Conservation (phyloP, 2,797 vertebrate species). For the Glyptemys insculpta region DNA sequence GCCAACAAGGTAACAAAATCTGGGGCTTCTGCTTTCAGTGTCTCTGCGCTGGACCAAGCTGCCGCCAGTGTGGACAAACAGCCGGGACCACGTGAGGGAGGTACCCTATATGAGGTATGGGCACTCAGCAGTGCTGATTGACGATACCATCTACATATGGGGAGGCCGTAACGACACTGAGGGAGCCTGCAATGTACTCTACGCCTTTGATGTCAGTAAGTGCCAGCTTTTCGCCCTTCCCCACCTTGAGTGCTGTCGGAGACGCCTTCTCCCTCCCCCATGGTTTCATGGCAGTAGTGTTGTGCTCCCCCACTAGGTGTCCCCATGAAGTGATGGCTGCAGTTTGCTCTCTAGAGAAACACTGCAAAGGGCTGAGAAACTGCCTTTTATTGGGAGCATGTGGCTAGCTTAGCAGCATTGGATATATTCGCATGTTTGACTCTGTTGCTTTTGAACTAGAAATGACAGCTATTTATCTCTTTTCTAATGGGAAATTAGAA, state of each 20-base stretch:
- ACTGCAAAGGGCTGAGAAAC: background rate
- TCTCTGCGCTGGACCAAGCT: slow-evolving; percentile 97
- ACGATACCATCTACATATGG: slow-evolving; percentile 97
- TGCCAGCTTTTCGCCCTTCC: slow-evolving; percentile 47
- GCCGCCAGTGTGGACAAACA: slow-evolving; percentile 90
- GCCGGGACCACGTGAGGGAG: slow-evolving; percentile 88
- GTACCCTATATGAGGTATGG: slow-evolving; percentile 99
- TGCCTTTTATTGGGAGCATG: background rate
- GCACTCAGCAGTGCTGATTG: slow-evolving; percentile 96
- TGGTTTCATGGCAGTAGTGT: background rate
- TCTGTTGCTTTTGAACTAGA: background rate
- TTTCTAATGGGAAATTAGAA: background rate
- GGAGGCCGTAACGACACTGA: slow-evolving; percentile 97
- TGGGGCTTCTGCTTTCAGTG: slow-evolving; percentile 82
- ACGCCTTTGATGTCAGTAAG: slow-evolving; percentile 97
- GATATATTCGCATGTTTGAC: background rate
- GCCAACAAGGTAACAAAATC: background rate
- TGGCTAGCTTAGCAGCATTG: background rate
- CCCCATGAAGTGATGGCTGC: background rate
- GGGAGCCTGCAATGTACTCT: slow-evolving; percentile 97
- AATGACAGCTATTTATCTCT: background rate
- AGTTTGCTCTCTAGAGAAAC: background rate
- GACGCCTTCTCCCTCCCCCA: fast-evolving
- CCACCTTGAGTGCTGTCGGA: background rate
- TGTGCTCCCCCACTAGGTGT: background rate